Evolutionary conservation across 2,888 invertebrate genomes (phyloP).

Genomic region (Gasteruption jaculator): DNA sequence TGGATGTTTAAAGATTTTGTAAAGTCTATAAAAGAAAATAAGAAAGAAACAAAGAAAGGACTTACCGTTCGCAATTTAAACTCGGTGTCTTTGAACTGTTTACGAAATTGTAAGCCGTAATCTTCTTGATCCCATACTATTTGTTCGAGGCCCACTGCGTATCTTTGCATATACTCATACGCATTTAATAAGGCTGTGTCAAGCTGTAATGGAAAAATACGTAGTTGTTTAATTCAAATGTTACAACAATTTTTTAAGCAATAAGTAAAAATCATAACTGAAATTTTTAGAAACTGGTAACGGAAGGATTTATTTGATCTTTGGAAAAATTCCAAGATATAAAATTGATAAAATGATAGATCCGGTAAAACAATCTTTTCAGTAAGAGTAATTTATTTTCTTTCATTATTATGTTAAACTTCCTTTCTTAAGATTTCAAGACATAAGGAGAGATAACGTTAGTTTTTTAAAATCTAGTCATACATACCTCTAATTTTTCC

Average conservation of each 20-base stretch:
- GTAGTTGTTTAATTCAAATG: no score
- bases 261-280: neutral
- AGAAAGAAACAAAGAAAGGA: constrained; percentile 21
- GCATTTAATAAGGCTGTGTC: constrained; percentile 57
- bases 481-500: constrained; percentile 51
- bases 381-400: neutral
- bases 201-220: constrained; percentile 49
- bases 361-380: neutral
- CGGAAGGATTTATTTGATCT: neutral
- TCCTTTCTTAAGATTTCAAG: neutral
- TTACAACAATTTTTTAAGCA: neutral
- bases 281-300: constrained; percentile 1
- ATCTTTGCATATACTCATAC: constrained; percentile 66
- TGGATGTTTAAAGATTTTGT: no score
- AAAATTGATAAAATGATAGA: neutral
- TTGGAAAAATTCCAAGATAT: neutral
- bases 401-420: neutral
- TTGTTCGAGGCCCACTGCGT: constrained; percentile 67
- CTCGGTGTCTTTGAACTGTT: constrained; percentile 60
- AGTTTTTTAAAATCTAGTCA: constrained; percentile 24
- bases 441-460: neutral
- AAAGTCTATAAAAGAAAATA: constrained; percentile 14
- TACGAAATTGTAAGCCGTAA: constrained; percentile 51
- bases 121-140: constrained; percentile 61
- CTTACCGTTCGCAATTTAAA: constrained; percentile 58